Evolutionary conservation across 2,797 vertebrate species (phyloP), one percentile per base, ranked within the genome.

Genomic region (Falco biarmicus): DNA sequence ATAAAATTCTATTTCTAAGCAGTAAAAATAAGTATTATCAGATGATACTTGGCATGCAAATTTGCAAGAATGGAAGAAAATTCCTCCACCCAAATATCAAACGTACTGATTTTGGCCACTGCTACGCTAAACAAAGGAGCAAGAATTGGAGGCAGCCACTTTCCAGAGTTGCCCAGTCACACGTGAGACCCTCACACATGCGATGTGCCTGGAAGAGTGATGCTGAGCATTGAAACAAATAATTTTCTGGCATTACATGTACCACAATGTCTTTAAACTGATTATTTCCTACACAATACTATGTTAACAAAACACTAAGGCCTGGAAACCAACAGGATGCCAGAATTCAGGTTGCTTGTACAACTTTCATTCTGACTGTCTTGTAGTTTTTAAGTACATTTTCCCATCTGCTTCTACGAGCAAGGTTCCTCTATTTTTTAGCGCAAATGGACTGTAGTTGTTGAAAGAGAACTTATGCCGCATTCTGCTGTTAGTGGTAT

Each of bases 11-110:
- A 87, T 96, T 94, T 78, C 92, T 79, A 69, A 94, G 84, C 84
- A 86, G 78, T 41, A 93, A 96, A 92, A 92, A 87, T 91, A 96
- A 97, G 79, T 76, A 94, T 90, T 96, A 94, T 97, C 96, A 95
- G 93, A 95, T 88, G 91, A 85, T 81, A 78, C 89, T 93, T 65
- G 51, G 91, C 95, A 96, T 91, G 94, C 89, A 86, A 63, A 95
- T 96, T 86, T 69, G 83, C 94, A 93, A 95, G 95, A 88, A 95
- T 86, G 57, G 87, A 90, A 88, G 73, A 96, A 94, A 95, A 84
- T 59, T 54, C 76, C 94, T 81, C 91, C 87, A 95, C 94, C 89
- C 95, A 95, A 78, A 51, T 76, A 81, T 76, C 61, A 66, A 84
- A 84, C 8, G 1, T 9, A 21, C 34, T 88, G 8, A 37, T 78